A percentile compares a stretch with the other conserved stretches of the same genome.
These are phyloP conservation scores for Aldabrachelys gigantea DNA, from an alignment of 2,113 vertebrate species.

Conservation along the genomic window DNA sequence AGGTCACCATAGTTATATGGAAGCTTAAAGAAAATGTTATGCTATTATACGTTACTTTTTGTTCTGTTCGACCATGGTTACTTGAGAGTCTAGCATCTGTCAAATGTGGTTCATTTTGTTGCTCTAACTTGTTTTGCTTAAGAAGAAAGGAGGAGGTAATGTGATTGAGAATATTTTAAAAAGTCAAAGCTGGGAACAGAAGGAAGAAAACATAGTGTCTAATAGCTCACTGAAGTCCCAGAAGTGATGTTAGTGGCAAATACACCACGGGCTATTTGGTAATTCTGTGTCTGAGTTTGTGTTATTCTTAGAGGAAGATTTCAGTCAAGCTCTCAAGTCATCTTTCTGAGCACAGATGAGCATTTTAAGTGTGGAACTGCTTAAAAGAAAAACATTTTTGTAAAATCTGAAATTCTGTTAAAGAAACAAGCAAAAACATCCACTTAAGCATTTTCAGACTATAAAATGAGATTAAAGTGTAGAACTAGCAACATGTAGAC, in stretches of 20 bases:
- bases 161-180: too few species aligned
- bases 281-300: neutral
- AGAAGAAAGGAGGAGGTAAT: too few species aligned
- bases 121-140: too few species aligned
- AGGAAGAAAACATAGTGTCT: neutral
- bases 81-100: too few species aligned
- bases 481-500: neutral
- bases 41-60: too few species aligned
- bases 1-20: too few species aligned
- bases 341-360: neutral
- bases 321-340: neutral
- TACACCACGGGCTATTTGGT: neutral
- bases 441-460: neutral
- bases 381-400: neutral
- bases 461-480: neutral
- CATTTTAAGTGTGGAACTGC: neutral
- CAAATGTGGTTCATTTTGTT: too few species aligned
- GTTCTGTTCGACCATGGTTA: too few species aligned
- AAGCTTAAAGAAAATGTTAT: too few species aligned
- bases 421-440: neutral
- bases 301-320: neutral
- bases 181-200: rapidly evolving
- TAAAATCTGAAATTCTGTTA: neutral
- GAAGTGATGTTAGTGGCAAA: neutral
- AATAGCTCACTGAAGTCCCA: neutral